Conservation (phyloP, 1,140 invertebrate genomes). For the Diabrotica undecimpunctata region DNA sequence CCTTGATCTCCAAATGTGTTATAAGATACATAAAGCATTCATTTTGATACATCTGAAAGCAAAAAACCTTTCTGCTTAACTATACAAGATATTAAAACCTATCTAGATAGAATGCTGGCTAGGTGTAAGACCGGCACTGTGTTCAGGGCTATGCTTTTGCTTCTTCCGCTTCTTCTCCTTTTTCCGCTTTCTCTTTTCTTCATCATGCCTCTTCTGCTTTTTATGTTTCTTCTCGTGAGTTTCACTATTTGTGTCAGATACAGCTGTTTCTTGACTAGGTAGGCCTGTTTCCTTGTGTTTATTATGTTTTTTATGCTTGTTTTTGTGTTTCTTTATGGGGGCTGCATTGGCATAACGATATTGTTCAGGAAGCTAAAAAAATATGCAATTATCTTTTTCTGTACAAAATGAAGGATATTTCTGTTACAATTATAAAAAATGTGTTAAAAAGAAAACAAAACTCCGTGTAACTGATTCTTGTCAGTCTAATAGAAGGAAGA, state of each 20-base stretch:
- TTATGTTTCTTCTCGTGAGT: conserved; percentile 94
- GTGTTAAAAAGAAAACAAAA: too few species aligned
- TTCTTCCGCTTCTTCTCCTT: conserved; percentile 95
- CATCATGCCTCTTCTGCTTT: conserved; percentile 90
- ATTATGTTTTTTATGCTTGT: conserved; percentile 93
- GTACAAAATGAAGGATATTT: too few species aligned
- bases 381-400: not conserved
- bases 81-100: not conserved
- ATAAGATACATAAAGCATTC: not conserved
- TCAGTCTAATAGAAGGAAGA: too few species aligned
- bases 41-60: conserved; percentile 6
- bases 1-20: not conserved
- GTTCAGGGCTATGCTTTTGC: conserved; percentile 88
- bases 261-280: conserved; percentile 64
- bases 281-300: conserved; percentile 83
- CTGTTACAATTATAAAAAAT: too few species aligned
- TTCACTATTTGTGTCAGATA: conserved; percentile 67
- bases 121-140: conserved; percentile 66
- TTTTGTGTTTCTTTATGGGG: conserved; percentile 89
- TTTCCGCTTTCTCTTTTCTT: conserved; percentile 92
- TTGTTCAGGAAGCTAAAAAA: conserved; percentile 83
- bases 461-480: too few species aligned
- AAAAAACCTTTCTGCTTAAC: not conserved
- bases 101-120: conserved; percentile 57
- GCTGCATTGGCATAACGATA: conserved; percentile 90